A percentile compares a stretch with the other conserved stretches of the same genome.
Conservation (phyloP, 2,113 vertebrate species). For the Bubalus kerabau region DNA sequence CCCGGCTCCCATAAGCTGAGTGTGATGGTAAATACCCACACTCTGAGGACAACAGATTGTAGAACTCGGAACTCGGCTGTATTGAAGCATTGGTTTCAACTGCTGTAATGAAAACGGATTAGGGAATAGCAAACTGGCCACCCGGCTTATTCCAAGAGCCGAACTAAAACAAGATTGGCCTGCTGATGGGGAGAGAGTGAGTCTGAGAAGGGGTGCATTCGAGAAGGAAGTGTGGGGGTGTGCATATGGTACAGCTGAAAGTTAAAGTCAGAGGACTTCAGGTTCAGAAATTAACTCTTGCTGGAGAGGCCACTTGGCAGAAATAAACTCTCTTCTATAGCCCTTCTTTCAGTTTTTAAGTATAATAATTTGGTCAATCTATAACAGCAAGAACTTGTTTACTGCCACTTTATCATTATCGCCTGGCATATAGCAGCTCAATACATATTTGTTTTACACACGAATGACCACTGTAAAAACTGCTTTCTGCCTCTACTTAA, state of each 20-base stretch:
- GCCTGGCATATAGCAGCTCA: not conserved
- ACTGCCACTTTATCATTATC: not conserved
- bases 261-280: not conserved
- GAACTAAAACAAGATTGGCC: constrained; percentile 66
- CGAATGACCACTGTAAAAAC: not conserved
- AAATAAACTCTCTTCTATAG: not conserved
- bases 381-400: not conserved
- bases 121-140: constrained; percentile 63
- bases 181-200: not conserved
- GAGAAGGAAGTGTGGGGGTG: constrained; percentile 1
- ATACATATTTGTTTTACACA: not conserved
- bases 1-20: not conserved
- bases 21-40: not conserved
- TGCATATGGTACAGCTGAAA: not conserved
- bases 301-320: not conserved
- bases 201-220: not conserved
- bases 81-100: constrained; percentile 63
- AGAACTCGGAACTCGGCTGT: constrained; percentile 44
- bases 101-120: constrained; percentile 57
- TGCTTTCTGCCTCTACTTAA: not conserved
- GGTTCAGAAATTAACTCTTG: constrained; percentile 35
- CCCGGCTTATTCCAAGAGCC: constrained; percentile 63
- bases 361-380: not conserved
- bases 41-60: constrained; percentile 1
- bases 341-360: not conserved